These are phyloP conservation scores for Andrena flavipes DNA, from an alignment of 2,888 invertebrate species.

Conservation along the genomic window DNA sequence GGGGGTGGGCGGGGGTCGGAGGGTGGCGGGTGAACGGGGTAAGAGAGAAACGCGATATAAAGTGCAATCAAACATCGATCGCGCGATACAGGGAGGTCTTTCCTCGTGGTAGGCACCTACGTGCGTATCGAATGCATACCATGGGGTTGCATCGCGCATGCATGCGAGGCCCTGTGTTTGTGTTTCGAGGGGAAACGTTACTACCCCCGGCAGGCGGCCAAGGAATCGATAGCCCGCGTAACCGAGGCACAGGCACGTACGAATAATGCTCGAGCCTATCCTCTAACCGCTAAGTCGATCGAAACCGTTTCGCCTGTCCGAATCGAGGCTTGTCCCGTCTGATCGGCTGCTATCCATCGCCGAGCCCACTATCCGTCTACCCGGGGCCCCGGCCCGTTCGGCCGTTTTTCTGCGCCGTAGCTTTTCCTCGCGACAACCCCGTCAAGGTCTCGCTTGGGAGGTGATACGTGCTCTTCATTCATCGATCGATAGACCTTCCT, in stretches of 20 bases:
- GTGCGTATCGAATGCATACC: constrained; percentile 79
- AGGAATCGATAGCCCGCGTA: constrained; percentile 81
- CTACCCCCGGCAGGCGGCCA: constrained; percentile 69
- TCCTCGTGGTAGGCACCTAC: constrained; percentile 77
- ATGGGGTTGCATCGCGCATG: constrained; percentile 79
- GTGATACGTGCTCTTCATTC: too few relatives aligned
- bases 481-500: too few relatives aligned
- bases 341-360: neutral
- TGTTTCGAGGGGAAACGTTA: constrained; percentile 79
- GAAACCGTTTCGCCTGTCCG: constrained; percentile 61
- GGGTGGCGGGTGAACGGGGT: constrained; percentile 29
- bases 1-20: too few relatives aligned
- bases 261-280: constrained; percentile 72
- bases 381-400: neutral
- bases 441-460: too few relatives aligned
- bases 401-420: neutral
- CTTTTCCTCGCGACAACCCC: neutral
- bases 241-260: constrained; percentile 78
- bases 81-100: constrained; percentile 75
- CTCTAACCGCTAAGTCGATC: constrained; percentile 69
- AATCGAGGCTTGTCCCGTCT: constrained; percentile 17
- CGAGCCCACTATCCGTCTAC: neutral
- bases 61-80: constrained; percentile 79
- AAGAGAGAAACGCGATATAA: constrained; percentile 69
- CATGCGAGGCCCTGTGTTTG: constrained; percentile 77